Base-by-base conservation (phyloP, 2,113 vertebrate genomes). In the Spheniscus mendiculus region DNA sequence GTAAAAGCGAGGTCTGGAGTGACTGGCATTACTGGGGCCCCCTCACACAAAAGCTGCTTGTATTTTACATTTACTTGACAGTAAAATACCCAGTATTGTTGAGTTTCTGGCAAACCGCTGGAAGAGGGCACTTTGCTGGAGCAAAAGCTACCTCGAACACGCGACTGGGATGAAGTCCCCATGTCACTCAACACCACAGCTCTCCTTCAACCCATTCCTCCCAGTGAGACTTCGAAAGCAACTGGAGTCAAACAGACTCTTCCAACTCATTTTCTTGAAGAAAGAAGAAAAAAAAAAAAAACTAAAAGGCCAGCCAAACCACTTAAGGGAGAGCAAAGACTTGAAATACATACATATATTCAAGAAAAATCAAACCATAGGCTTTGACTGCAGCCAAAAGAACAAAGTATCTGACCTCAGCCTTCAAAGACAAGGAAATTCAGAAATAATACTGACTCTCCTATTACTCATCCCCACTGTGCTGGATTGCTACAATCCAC, bases 391-490 rank as follows among this genome's bases (percentile, higher is more conserved):
- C 67, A 96, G 44, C 71, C 91, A 93, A 63, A 94, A 85, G 65
- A 94, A 94, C 58, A 84, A 90, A 95, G 78, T 19, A 85, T 83
- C 93, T 77, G 90, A 87, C 59, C 61, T 93, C 67, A 50, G 45
- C 30, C 90, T 94, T 96, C 95, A 97, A 96, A 96, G 85, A 91
- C 44, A 79, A 91, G 77, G 77, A 95, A 96, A 96, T 74, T 79
- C 65, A 86, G 93, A 87, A 97, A 84, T 67, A 97, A 91, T 83
- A 89, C 34, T n/a, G 63, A 56, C 67, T 91, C 92, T 88, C 55
- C 0, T 62, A 11, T 93, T 97, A 92, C 83, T 92, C 88, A 94
- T 80, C 66, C 74, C 78, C n/a, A 30, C 79, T 62, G 36, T 23
- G 34, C 74, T 86, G 79, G 22, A 22, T 58, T 95, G 82, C 47